A percentile compares a stretch with the other conserved stretches of the same genome.
Evolutionary conservation across 2,113 vertebrate genomes (phyloP).

Genomic region (Syrrhaptes paradoxus): DNA sequence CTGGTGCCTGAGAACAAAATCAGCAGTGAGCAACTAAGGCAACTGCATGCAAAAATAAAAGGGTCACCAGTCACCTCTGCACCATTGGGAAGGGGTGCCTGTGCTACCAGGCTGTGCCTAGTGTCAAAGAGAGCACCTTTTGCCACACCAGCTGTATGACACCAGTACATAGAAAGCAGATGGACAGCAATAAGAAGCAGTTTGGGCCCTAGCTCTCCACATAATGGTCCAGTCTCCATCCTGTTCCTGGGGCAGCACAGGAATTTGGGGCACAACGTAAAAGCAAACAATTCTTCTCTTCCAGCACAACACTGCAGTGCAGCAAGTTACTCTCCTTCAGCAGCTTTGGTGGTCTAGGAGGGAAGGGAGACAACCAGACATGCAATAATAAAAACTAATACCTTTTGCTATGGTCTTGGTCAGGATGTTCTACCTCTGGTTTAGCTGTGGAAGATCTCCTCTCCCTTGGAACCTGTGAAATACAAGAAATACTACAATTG

Average conservation of each 20-base stretch:
- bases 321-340: neutral
- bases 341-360: neutral
- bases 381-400: constrained; percentile 35
- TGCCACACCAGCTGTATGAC: neutral
- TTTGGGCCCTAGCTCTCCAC: neutral
- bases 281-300: neutral
- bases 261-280: neutral
- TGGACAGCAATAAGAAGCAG: neutral
- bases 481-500: neutral
- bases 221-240: neutral
- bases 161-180: neutral
- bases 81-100: neutral
- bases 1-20: neutral
- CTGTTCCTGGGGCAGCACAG: neutral
- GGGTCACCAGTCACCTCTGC: neutral
- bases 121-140: neutral
- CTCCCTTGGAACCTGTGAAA: constrained; percentile 90
- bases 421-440: constrained; percentile 87
- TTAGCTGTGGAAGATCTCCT: constrained; percentile 88
- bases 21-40: neutral
- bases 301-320: neutral
- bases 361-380: neutral
- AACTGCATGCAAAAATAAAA: neutral
- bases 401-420: constrained; percentile 97
- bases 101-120: neutral